These are phyloP conservation scores for Dicentrarchus labrax DNA, from an alignment of 2,113 vertebrate species.

Conservation along the genomic window DNA sequence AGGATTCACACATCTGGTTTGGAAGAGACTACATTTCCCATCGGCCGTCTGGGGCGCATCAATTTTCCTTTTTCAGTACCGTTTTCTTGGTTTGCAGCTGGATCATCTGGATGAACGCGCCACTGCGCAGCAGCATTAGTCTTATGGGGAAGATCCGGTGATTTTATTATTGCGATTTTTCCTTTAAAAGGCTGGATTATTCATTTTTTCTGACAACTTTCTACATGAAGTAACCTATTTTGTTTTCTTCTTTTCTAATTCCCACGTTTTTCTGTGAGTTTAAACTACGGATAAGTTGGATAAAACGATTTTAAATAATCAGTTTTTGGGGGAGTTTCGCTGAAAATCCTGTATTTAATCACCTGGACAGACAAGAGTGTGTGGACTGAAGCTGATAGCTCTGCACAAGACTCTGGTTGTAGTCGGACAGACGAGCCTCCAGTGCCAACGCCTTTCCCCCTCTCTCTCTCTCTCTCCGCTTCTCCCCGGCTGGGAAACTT, in stretches of 20 bases:
- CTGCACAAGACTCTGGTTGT: conserved; percentile 53
- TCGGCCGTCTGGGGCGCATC: conserved; percentile 24
- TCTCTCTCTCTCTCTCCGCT: conserved; percentile 2
- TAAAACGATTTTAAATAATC: not conserved
- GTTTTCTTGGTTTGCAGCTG: conserved; percentile 57
- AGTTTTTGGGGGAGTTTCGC: not conserved
- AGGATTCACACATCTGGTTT: not conserved
- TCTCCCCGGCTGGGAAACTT: conserved; percentile 52
- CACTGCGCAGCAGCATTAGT: conserved; percentile 11
- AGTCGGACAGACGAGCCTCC: conserved; percentile 45
- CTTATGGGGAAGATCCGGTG: not conserved
- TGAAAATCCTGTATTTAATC: not conserved
- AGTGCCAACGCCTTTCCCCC: conserved; percentile 81
- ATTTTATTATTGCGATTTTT: conserved; percentile 18
- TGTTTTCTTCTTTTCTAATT: not conserved
- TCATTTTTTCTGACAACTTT: not conserved
- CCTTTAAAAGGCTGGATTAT: not conserved
- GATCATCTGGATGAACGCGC: conserved; percentile 60
- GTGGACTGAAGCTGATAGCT: conserved; percentile 31
- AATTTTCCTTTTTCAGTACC: conserved; percentile 24
- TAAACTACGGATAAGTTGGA: conserved; percentile 3
- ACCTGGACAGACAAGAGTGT: not conserved
- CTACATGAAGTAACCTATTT: not conserved
- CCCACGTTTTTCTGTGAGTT: not conserved
- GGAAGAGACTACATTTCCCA: conserved; percentile 74